Evolutionary conservation across 1,140 invertebrate genomes (phyloP), one percentile per base, ranked within the genome.

Genomic region (Drosophila lacteicornis): DNA sequence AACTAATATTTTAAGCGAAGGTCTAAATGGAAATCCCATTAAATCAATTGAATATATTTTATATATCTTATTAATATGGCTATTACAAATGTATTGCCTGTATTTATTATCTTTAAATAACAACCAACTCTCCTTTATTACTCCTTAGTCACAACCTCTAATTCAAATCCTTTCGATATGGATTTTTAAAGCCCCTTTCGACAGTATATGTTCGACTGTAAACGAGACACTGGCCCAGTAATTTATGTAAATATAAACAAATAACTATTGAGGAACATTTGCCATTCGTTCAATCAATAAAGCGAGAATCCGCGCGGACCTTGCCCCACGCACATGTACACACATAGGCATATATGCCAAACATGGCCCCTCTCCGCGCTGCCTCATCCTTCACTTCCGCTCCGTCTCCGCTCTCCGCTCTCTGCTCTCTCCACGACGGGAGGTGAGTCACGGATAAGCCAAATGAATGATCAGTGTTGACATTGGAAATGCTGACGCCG

Each of bases 381-480:
- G 45, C 38, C 51, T 40, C 50, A 60, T 78, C 63, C 75, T 79
- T 51, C 58, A 60, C 55, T 86, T 86, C 80, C 82, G 83, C 33
- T 83, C 27, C 27, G 27, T 6, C 33, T 83, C 27, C 27, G 27
- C 27, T 25, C 57, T 42, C 67, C 57, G 51, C 40, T 42, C 49
- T 25, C 12, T 25, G 51, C 27, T 13, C 51, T 53, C 51, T 53
- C 17, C 30, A 53, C 36, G 36, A 38, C 40, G 25, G 30, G 62
- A 51, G 47, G 79, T 86, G 82, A 86, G 62, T 86, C 82, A 86
- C 61, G 82, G 75, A 82, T 82, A 76, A 87, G 75, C 58, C 63
- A 69, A 82, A 82, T 79, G 83, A 82, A 86, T 82, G 83, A 86
- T 88, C 80, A 66, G 50, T 70, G 70, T 83, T 86, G 83, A 86